Conservation (phyloP, 1,140 invertebrate genomes). For the Calosoma granatense region DNA sequence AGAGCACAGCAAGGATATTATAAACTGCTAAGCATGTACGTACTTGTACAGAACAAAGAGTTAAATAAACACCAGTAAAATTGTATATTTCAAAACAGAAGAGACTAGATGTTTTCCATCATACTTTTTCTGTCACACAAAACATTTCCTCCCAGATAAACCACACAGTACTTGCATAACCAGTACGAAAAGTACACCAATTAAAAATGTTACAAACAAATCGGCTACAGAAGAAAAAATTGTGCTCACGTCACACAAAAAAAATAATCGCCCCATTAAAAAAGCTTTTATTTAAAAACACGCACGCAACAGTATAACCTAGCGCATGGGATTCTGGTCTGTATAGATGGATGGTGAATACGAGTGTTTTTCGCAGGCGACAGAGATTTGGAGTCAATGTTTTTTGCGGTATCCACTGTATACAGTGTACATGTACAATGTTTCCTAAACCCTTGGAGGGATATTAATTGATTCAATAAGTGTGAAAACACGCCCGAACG, state of each 20-base stretch:
- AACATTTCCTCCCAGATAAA: too few relatives aligned
- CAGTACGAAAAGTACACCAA: background rate
- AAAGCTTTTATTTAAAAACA: background rate
- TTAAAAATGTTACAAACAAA: background rate
- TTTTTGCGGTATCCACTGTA: background rate
- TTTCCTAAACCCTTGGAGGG: background rate
- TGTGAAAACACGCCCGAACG: slow-evolving; percentile 1
- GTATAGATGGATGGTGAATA: background rate
- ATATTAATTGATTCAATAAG: slow-evolving; percentile 6
- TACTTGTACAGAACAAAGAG: too few relatives aligned
- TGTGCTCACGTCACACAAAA: background rate
- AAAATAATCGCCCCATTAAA: background rate
- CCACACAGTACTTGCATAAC: too few relatives aligned
- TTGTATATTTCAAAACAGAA: too few relatives aligned
- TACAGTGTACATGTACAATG: slow-evolving; percentile 6
- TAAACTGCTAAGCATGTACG: too few relatives aligned
- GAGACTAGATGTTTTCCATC: too few relatives aligned
- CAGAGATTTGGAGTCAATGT: background rate
- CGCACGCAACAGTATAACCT: background rate
- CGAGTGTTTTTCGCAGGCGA: background rate
- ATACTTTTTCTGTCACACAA: too few relatives aligned
- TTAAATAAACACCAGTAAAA: too few relatives aligned
- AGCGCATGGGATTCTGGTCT: background rate
- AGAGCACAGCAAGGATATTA: too few relatives aligned
- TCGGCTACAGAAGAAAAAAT: background rate